Percentiles rank a stretch among this genome's conserved stretches.
Evolutionary conservation across 2,797 vertebrate genomes (phyloP).

Genomic region (Syngnathus rostellatus): DNA sequence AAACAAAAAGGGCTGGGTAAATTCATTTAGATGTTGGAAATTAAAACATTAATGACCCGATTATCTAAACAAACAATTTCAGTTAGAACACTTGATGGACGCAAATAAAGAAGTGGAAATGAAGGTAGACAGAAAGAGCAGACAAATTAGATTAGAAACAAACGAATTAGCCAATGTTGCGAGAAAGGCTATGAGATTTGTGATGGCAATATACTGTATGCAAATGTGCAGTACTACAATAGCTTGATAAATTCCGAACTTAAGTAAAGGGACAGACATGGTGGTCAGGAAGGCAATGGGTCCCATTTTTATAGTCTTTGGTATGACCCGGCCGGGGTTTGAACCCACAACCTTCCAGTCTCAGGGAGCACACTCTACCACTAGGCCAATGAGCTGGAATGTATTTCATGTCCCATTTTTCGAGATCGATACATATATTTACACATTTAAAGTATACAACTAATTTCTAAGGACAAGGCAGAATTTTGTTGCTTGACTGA

Average conservation of each 20-base stretch:
- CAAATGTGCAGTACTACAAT: neutral
- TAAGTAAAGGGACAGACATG: constrained; percentile 10
- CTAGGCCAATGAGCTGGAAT: no score
- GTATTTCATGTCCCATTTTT: no score
- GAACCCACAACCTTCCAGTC: no score
- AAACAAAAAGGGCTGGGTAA: constrained; percentile 21
- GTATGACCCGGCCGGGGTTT: no score
- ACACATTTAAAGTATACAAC: neutral
- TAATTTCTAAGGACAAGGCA: neutral
- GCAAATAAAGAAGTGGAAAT: constrained; percentile 15
- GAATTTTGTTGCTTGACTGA: neutral
- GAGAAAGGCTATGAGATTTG: constrained; percentile 34
- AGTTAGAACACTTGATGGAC: constrained; percentile 24
- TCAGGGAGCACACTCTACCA: no score
- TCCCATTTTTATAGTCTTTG: no score
- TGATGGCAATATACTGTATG: constrained; percentile 22
- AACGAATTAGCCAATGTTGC: constrained; percentile 23
- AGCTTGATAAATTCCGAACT: constrained; percentile 9
- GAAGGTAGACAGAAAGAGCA: constrained; percentile 3
- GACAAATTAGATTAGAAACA: constrained; percentile 28
- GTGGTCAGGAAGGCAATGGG: neutral
- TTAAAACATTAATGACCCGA: constrained; percentile 53
- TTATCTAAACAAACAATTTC: constrained; percentile 45
- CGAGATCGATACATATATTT: no score
- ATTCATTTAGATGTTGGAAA: constrained; percentile 43